Evolutionary conservation across 2,797 vertebrate species (phyloP).

Genomic region (Tapera naevia): DNA sequence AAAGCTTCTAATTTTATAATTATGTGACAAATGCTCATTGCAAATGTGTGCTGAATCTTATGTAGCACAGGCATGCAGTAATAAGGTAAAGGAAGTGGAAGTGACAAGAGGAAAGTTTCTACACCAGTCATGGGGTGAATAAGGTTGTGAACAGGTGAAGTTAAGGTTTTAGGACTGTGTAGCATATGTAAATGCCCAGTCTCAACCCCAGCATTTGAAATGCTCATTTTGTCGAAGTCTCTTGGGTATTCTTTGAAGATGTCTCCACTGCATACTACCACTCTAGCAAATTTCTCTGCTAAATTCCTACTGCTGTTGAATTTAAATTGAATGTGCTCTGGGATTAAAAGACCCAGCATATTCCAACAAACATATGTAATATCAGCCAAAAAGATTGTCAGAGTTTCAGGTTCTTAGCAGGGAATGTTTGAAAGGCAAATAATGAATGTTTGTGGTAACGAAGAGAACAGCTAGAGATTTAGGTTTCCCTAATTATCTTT

Average conservation of each 20-base stretch:
- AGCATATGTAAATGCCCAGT: neutral
- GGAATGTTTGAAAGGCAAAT: neutral
- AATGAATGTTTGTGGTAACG: neutral
- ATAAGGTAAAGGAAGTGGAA: neutral
- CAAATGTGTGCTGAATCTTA: neutral
- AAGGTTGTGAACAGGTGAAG: neutral
- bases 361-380: neutral
- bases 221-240: neutral
- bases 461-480: neutral
- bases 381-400: neutral
- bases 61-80: neutral
- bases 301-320: neutral
- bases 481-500: neutral
- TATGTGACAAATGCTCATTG: neutral
- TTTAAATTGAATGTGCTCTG: neutral
- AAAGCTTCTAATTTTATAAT: neutral
- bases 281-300: neutral
- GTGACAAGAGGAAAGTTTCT: neutral
- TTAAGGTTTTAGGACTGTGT: neutral
- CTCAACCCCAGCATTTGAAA: neutral
- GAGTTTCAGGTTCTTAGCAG: neutral
- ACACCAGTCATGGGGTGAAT: too few species aligned
- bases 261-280: neutral
- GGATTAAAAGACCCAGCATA: neutral
- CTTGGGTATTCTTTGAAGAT: neutral